Conservation (phyloP, 2,113 vertebrate genomes). For the Ahaetulla prasina region DNA sequence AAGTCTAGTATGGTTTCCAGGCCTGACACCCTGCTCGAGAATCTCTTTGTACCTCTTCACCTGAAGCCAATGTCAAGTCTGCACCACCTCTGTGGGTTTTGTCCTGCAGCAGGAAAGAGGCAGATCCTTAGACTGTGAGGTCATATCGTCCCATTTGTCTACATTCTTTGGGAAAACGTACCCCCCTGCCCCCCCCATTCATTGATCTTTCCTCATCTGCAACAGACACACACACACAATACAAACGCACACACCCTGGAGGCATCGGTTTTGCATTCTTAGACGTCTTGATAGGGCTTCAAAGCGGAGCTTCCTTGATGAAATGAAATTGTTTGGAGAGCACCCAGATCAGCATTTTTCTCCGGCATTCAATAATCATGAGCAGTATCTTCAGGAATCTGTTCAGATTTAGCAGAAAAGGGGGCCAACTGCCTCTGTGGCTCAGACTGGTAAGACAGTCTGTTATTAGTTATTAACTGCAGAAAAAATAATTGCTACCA, state of each 20-base stretch:
- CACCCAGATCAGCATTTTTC: not conserved
- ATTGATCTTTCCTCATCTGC: conserved; percentile 1
- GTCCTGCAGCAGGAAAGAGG: not conserved
- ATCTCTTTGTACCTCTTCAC: not conserved
- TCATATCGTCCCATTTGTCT: not conserved
- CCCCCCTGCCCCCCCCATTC: not conserved
- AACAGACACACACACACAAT: not conserved
- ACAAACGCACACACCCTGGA: not conserved
- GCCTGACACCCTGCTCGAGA: not conserved
- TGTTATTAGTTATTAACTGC: too few species aligned
- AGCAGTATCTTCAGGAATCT: not conserved
- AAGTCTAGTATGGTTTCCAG: too few species aligned
- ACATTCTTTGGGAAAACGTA: not conserved
- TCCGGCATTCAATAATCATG: not conserved
- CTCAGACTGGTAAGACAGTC: too few species aligned
- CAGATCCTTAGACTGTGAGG: conserved; percentile 12
- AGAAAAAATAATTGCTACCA: too few species aligned
- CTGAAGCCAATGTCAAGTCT: not conserved
- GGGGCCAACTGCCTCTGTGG: not conserved
- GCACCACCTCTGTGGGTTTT: not conserved
- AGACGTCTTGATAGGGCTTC: not conserved
- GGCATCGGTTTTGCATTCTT: conserved; percentile 4
- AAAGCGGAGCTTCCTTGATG: not conserved
- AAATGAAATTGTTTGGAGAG: not conserved
- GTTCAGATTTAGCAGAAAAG: not conserved